Evolutionary conservation across 1,140 invertebrate species (phyloP).

Genomic region (Triops longicaudatus): DNA sequence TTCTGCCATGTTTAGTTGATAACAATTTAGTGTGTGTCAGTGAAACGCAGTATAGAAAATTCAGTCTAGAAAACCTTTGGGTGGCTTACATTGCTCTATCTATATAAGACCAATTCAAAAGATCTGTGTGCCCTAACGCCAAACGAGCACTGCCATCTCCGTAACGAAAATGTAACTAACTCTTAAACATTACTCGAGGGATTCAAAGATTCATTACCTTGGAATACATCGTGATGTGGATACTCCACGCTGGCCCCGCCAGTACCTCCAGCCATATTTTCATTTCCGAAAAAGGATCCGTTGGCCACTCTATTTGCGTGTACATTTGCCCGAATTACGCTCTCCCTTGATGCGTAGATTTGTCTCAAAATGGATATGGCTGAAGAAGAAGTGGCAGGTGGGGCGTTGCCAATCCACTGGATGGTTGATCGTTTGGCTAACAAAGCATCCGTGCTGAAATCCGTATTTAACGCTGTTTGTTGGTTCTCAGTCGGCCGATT

Average conservation of each 20-base stretch:
- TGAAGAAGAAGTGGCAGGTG: slow-evolving; percentile 47
- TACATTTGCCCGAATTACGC: slow-evolving; percentile 84
- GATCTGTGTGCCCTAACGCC: no score
- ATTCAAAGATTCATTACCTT: slow-evolving; percentile 33
- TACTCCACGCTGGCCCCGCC: slow-evolving; percentile 40
- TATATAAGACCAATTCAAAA: no score
- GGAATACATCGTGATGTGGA: slow-evolving; percentile 51
- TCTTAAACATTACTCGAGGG: not conserved
- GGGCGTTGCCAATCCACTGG: slow-evolving; percentile 74
- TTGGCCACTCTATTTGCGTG: slow-evolving; percentile 53
- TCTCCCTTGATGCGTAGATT: slow-evolving; percentile 85
- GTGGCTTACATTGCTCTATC: no score
- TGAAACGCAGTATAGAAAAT: no score
- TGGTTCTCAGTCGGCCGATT: slow-evolving; percentile 45
- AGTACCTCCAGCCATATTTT: slow-evolving; percentile 44
- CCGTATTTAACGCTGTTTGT: slow-evolving; percentile 42
- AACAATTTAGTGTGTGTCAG: no score
- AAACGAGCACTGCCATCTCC: no score
- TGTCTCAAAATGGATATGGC: slow-evolving; percentile 80
- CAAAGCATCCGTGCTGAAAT: slow-evolving; percentile 76
- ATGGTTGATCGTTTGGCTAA: slow-evolving; percentile 73
- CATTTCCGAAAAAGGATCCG: slow-evolving; percentile 30
- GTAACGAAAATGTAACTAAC: slow-evolving; percentile 48
- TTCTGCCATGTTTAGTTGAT: no score
- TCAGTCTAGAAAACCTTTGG: no score